A percentile compares a stretch with the other conserved stretches of the same genome.
Evolutionary conservation across 2,797 vertebrate genomes (phyloP).

Genomic region (Galago senegalensis): DNA sequence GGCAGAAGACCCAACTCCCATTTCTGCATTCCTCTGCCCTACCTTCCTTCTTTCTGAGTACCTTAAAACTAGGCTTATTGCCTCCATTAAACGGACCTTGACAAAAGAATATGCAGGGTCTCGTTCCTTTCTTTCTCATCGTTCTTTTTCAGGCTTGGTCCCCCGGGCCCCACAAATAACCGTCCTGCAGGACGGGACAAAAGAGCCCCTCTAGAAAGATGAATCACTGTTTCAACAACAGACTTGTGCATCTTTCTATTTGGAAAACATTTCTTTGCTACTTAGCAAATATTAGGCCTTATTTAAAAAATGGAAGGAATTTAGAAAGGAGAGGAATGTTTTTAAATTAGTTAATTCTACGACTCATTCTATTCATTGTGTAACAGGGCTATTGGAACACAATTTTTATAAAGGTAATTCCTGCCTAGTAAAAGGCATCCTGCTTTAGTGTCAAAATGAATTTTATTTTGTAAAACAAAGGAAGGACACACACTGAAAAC

Average conservation of each 20-base stretch:
- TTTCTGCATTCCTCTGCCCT: too few species aligned
- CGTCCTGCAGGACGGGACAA: too few species aligned
- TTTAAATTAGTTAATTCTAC: constrained; percentile 55
- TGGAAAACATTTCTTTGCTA: constrained; percentile 13
- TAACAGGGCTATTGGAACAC: neutral
- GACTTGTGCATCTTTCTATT: constrained; percentile 35
- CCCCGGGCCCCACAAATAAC: too few species aligned
- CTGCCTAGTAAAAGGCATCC: neutral
- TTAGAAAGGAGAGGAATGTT: constrained; percentile 38
- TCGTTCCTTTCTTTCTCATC: too few species aligned
- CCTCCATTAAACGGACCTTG: too few species aligned
- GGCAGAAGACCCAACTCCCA: too few species aligned
- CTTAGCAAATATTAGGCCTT: constrained; percentile 31
- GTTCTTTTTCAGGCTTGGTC: too few species aligned
- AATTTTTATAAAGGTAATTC: neutral
- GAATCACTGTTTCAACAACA: constrained; percentile 11
- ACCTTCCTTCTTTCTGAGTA: too few species aligned
- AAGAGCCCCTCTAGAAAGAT: neutral
- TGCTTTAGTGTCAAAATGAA: neutral
- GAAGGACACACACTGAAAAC: neutral
- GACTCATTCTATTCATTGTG: neutral
- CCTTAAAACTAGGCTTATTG: too few species aligned
- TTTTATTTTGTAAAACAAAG: neutral
- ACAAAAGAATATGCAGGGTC: too few species aligned
- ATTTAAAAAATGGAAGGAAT: constrained; percentile 5